Base-by-base conservation (phyloP, 35 echinoderm and acorn worm genomes). In the Apostichopus californicus region DNA sequence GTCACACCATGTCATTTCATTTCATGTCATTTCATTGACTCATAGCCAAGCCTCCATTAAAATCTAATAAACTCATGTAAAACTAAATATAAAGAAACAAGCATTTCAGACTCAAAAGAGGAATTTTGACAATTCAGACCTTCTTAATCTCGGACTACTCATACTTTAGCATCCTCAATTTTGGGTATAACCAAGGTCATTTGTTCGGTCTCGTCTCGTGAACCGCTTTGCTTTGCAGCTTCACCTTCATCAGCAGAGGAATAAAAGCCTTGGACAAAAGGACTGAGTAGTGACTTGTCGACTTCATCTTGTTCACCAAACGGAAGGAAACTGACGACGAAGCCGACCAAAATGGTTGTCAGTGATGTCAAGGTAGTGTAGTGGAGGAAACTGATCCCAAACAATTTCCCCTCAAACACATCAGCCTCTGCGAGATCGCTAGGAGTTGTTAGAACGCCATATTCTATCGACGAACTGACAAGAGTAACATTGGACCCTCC, bases 321-420 rank as follows among this genome's bases (percentile, higher is more conserved):
- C 9, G 12, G 56, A 18, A 65, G 12, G 6, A 56, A 72, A 68
- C 86, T 88, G 65, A 25, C 55, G 1, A 72, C 59, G 5, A 15
- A 18, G 14, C 86, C 86, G 13, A 88, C 65, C 86, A 88, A 28
- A 88, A 88, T 12, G 14, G 86, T 88, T 11, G 86, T 68, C 12
- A 88, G 23, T 65, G 28, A 64, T 68, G 86, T 88, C 86, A 88
- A 15, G 20, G 65, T 52, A 21, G 57, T 20, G 24, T 88, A 88
- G 34, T 88, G 34, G 5, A 88, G 58, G 59, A 88, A 88, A 23
- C 86, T 88, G 34, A 88, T 88, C 10, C 86, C 65, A 53, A 88
- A 88, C 22, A 88, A 88, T 23, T 46, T 88, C 8, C 58, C 57
- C 55, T 57, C 25, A 88, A 72, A 72, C 9, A 55, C 59, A 88